These are phyloP conservation scores for Papilio protenor DNA, from an alignment of 2,888 invertebrate genomes.

Conservation along the genomic window DNA sequence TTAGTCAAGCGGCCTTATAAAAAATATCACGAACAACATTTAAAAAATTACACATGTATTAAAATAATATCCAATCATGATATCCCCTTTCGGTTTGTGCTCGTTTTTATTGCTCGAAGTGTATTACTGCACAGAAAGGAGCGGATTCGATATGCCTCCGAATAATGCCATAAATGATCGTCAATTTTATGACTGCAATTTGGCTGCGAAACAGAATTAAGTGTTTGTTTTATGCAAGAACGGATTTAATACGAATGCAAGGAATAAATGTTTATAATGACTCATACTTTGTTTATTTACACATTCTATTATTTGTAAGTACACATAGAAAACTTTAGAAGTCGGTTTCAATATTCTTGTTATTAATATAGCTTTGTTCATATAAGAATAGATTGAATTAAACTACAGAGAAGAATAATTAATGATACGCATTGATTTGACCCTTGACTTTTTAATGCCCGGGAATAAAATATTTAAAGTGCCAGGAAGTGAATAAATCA, in stretches of 20 bases:
- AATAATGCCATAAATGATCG: constrained; percentile 81
- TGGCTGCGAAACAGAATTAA: constrained; percentile 72
- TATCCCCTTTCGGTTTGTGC: not conserved
- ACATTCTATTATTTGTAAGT: constrained; percentile 10
- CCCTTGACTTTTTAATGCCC: constrained; percentile 7
- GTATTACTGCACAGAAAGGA: constrained; percentile 67
- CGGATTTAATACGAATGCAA: constrained; percentile 50
- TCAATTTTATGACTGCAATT: constrained; percentile 82
- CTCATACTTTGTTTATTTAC: constrained; percentile 35
- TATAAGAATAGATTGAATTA: not conserved
- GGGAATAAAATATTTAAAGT: constrained; percentile 34
- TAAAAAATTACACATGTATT: not conserved
- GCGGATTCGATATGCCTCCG: constrained; percentile 79
- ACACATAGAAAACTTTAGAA: not conserved
- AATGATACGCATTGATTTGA: not conserved
- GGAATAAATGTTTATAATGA: constrained; percentile 39
- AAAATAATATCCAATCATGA: not conserved
- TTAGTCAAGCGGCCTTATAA: too few relatives aligned
- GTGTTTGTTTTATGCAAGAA: constrained; percentile 80
- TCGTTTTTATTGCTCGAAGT: constrained; percentile 62
- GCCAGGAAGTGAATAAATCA: constrained; percentile 63
- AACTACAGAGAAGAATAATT: not conserved
- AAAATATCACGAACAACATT: not conserved
- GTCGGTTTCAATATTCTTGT: not conserved
- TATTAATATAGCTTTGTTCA: not conserved